Base-by-base conservation (phyloP, 2,888 invertebrate genomes). In the Dione juno region DNA sequence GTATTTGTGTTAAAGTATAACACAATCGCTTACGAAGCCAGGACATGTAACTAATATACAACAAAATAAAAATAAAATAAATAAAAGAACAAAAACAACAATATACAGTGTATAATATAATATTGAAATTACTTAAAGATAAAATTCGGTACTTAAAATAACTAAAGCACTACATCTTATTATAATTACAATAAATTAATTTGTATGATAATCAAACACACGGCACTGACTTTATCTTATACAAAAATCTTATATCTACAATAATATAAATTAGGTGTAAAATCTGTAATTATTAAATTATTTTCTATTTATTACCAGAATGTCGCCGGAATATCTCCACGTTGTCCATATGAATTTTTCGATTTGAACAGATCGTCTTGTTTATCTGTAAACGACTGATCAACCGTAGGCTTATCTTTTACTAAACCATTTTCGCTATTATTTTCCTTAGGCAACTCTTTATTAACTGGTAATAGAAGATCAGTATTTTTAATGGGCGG, bases 401-500 rank as follows among this genome's bases (percentile, higher is more conserved):
- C 48, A 48, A 0, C 35, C 0, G 3, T 19, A 19, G 50, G 50
- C 16, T 50, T 64, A 37, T 64, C 37, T 48, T 37, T 16, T 64
- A 28, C 7, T 37, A 35, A 37, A 13, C 1, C 37, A 1, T 64
- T 50, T 1, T 35, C 50, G 35, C 37, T 16, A 48, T 35, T 48
- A 64, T 37, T 37, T 19, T 37, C 63, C 13, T 64, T 10, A 14
- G 45, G 8, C 9, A 37, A 37, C 2, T 0, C 16, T 50, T 16
- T 64, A 50, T 64, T 64, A 6, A 13, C 10, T 8, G 48, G 10
- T 14, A 37, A 45, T 10, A 43, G 40, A n/a, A n/a, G 70, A 14
- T 53, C 35, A 45, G 19, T 66, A 91, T 74, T 84, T 58, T 43
- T 35, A 64, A 50, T 19, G 1, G 63, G 50, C 16, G 63, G 63